Percentiles rank a stretch among this genome's conserved stretches.
These are phyloP conservation scores for Hypsopygia costalis DNA, from an alignment of 2,888 invertebrate genomes.

Conservation along the genomic window DNA sequence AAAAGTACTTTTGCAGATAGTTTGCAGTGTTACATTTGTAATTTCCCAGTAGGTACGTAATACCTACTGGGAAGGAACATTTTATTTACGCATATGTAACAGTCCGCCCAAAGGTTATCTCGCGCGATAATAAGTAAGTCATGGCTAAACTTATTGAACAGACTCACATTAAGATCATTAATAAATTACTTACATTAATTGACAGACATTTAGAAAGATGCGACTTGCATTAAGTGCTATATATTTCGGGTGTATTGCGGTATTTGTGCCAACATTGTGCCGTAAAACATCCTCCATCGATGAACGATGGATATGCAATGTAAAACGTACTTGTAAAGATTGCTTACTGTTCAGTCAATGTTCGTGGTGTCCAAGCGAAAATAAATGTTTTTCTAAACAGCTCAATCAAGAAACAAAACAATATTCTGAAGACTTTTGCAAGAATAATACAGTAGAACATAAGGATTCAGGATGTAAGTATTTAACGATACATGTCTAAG, in stretches of 20 bases:
- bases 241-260: constrained; percentile 20
- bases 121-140: constrained; percentile 48
- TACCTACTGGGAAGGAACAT: no score
- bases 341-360: constrained; percentile 61
- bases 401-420: no score
- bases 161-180: neutral
- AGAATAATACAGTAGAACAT: constrained; percentile 40
- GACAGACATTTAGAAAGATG: constrained; percentile 8
- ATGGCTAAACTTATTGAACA: constrained; percentile 42
- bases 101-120: constrained; percentile 58
- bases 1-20: no score
- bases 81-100: constrained; percentile 33
- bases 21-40: no score
- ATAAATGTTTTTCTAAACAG: constrained; percentile 54
- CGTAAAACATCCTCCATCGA: constrained; percentile 37
- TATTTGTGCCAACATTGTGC: constrained; percentile 22
- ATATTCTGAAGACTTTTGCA: constrained; percentile 39
- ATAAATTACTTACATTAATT: neutral
- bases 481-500: no score
- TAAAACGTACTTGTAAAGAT: constrained; percentile 56
- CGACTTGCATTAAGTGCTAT: constrained; percentile 10
- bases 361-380: constrained; percentile 58
- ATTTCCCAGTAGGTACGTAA: no score
- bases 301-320: constrained; percentile 53
- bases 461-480: constrained; percentile 50